Evolutionary conservation across 2,888 invertebrate species (phyloP), one percentile per base, ranked within the genome.

Genomic region (Notodromas monacha): DNA sequence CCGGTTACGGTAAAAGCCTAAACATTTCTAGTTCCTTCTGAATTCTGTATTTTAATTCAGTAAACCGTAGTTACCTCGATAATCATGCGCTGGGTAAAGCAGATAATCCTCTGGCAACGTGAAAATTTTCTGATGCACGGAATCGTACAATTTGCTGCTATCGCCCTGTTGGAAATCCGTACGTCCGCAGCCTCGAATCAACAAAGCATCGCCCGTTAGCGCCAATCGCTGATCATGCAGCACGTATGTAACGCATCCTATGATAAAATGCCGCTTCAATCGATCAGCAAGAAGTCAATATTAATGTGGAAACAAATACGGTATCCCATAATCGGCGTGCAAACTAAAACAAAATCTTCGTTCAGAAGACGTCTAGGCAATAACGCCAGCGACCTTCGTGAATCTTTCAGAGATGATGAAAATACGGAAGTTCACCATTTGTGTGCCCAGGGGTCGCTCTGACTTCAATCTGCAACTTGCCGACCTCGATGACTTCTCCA

Each of bases 151-250:
- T 14, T 26, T 32, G 1, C 33, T 40, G 2, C 56, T 36, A 40
- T 43, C 31, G 47, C 54, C 58, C 41, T 56, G 47, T 38, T 60
- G 58, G 41, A 58, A 60, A 41, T 60, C 58, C 26, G 58, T 60
- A 30, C 58, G 39, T 3, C 58, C 58, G 45, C 58, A 60, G 2
- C 54, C 56, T 29, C 57, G 39, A 33, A 57, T 50, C 3, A 58
- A 42, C 6, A 58, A 38, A 4, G 57, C 51, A 42, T 58, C 58
- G 3, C 58, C 58, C 4, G 58, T 58, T 39, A 58, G 58, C 4
- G 45, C 49, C 32, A 40, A 35, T 30, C 40, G 36, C 16, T 37
- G 29, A 4, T 34, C 14, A 31, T 45, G 31, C 36, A 39, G 35
- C 40, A 51, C 36, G 12, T 36, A 36, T 1, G 54, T 49, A 32